phyloP scores from a whole-genome alignment of 2,797 vertebrate species.

The Bufotes viridis region DNA sequence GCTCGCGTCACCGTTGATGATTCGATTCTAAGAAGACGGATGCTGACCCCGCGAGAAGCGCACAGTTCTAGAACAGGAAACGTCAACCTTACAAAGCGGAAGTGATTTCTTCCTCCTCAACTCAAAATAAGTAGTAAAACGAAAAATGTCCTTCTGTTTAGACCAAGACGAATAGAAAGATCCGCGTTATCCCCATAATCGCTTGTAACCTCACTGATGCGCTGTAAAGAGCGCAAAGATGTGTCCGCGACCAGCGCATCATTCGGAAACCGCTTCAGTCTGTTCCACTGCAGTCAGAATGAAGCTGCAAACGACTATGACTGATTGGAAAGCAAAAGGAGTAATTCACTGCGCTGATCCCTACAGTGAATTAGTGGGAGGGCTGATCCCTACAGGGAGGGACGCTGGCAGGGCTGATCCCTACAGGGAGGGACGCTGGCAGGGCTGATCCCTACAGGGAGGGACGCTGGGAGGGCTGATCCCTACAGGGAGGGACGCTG shows the following conservation, averaged over 20 bases:
- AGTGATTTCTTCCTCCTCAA: slow-evolving; percentile 43
- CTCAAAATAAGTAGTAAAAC: not conserved
- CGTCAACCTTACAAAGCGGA: slow-evolving; percentile 38
- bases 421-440: too few relatives aligned
- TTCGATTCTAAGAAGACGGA: slow-evolving; percentile 26
- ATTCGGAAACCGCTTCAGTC: too few relatives aligned
- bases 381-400: too few relatives aligned
- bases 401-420: too few relatives aligned
- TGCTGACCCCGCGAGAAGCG: not conserved
- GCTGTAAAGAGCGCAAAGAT: too few relatives aligned
- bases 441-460: too few relatives aligned
- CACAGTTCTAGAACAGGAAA: slow-evolving; percentile 50
- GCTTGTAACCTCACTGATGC: not conserved
- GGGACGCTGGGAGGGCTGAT: too few relatives aligned
- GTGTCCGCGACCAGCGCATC: too few relatives aligned
- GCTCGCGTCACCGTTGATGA: not conserved
- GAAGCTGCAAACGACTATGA: too few relatives aligned
- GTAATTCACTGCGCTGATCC: not conserved
- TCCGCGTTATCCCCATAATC: not conserved
- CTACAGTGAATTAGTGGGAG: not conserved
- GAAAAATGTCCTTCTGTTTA: not conserved
- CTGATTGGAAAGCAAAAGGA: not conserved
- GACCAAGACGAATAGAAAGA: not conserved
- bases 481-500: too few relatives aligned
- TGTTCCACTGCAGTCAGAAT: too few relatives aligned